Evolutionary conservation across 2,113 vertebrate genomes (phyloP).

Genomic region (Neolamprologus ventralis): DNA sequence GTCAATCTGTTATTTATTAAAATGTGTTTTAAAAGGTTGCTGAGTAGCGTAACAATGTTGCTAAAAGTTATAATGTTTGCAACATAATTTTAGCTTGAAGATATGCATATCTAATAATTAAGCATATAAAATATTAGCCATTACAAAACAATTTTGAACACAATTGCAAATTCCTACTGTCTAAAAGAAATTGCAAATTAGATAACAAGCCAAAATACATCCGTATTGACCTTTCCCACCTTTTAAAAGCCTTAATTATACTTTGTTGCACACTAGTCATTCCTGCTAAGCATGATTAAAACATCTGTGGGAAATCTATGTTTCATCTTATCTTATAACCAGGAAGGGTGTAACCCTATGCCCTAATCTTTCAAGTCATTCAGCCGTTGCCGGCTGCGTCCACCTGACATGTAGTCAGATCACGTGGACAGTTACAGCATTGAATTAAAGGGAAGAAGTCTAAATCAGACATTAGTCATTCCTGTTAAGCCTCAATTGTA

Average conservation of each 20-base stretch:
- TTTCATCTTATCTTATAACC: background rate
- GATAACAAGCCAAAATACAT: background rate
- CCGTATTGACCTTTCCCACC: background rate
- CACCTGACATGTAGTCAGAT: background rate
- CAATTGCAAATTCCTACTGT: background rate
- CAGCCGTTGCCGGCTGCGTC: rapidly evolving
- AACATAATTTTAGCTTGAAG: background rate
- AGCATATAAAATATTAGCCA: background rate
- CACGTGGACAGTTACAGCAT: background rate
- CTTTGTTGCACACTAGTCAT: background rate
- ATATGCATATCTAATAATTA: background rate
- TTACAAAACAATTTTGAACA: background rate
- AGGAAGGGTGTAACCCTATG: background rate
- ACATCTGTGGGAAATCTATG: background rate
- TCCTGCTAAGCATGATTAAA: background rate
- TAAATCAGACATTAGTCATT: background rate
- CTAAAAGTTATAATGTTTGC: background rate
- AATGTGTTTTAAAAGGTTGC: background rate
- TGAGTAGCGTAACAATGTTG: background rate
- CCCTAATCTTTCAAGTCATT: background rate
- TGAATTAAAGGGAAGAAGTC: background rate
- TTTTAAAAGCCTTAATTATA: background rate
- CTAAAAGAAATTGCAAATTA: background rate
- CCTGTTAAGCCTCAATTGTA: background rate
- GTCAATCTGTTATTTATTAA: background rate